Percentiles rank a stretch among this genome's conserved stretches.
These are phyloP conservation scores for Saguinus imperator DNA, from an alignment of 2,113 vertebrate genomes.

Conservation along the genomic window DNA sequence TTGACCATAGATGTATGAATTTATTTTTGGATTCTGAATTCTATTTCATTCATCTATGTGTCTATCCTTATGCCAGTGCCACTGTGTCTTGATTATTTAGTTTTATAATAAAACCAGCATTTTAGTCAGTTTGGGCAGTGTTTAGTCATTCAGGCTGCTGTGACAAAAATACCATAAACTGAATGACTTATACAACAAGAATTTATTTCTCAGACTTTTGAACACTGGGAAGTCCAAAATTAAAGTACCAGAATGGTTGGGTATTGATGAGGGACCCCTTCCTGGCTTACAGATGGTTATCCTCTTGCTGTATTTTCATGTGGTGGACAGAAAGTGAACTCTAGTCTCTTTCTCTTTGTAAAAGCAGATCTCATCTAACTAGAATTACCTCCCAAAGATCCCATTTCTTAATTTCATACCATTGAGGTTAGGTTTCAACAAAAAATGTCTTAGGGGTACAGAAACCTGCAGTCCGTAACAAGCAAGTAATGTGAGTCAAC, in stretches of 20 bases:
- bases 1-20: neutral
- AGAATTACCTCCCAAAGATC: neutral
- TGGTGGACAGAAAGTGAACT: neutral
- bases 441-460: neutral
- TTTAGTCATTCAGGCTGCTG: too few relatives aligned
- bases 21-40: neutral
- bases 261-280: neutral
- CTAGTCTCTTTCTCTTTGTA: neutral
- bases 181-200: neutral
- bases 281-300: neutral
- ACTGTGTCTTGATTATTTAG: neutral
- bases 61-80: neutral
- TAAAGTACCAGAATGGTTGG: neutral
- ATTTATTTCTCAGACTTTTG: neutral
- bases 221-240: neutral
- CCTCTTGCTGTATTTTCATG: neutral
- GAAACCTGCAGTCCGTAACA: neutral
- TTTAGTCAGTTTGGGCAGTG: neutral
- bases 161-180: neutral
- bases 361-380: neutral
- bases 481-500: neutral
- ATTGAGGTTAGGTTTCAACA: neutral
- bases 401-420: neutral
- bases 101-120: neutral
- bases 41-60: neutral